Percentiles rank a stretch among this genome's conserved stretches.
Evolutionary conservation across 2,888 invertebrate genomes (phyloP).

Genomic region (Epistrophella euchroma): DNA sequence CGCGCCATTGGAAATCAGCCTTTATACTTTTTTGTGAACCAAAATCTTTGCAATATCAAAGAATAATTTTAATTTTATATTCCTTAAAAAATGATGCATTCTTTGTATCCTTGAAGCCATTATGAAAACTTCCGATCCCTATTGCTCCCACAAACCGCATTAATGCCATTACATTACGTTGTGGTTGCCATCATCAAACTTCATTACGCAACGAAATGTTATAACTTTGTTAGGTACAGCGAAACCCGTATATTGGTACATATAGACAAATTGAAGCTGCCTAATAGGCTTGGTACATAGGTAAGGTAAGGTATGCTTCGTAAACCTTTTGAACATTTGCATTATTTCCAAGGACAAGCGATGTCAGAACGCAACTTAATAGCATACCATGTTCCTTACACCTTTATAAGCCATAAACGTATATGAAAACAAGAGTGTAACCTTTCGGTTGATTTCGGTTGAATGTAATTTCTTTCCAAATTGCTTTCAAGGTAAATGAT

Average conservation of each 20-base stretch:
- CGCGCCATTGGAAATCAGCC: no score
- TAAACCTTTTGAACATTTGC: conserved; percentile 70
- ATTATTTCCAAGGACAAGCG: conserved; percentile 66
- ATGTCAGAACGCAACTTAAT: conserved; percentile 41
- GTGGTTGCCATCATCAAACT: conserved; percentile 74
- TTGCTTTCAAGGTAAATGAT: conserved; percentile 76
- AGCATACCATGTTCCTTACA: conserved; percentile 46
- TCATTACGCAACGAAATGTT: conserved; percentile 72
- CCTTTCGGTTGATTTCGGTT: conserved; percentile 72
- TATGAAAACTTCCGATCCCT: conserved; percentile 61
- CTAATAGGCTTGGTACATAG: conserved; percentile 33
- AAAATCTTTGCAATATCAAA: no score
- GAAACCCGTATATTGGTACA: conserved; percentile 52
- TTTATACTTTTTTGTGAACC: no score
- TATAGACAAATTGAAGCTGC: conserved; percentile 52
- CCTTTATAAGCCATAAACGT: conserved; percentile 37
- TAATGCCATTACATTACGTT: conserved; percentile 73
- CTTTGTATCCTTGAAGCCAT: conserved; percentile 44
- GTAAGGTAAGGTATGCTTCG: conserved; percentile 4
- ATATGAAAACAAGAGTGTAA: conserved; percentile 56
- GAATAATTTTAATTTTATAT: not conserved
- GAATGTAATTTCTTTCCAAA: conserved; percentile 75
- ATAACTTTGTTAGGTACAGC: conserved; percentile 67
- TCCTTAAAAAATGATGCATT: not conserved
- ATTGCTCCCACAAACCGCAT: conserved; percentile 66